Conservation (phyloP, 1,140 invertebrate species). For the Drosophila yakuba region DNA sequence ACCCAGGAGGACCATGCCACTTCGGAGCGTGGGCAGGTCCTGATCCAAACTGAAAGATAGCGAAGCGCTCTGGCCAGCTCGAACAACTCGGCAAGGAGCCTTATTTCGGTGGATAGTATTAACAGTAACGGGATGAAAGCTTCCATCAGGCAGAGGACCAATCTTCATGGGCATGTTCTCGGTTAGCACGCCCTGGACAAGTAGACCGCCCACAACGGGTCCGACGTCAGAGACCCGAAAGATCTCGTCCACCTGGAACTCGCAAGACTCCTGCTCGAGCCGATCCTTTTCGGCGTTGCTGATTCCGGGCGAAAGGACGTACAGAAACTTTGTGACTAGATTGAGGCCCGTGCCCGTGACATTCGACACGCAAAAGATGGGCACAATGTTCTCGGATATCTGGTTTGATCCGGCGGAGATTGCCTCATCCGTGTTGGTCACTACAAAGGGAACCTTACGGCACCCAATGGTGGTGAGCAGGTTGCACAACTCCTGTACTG, state of each 20-base stretch:
- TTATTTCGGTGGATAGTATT: conserved; percentile 96
- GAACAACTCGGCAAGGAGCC: conserved; percentile 93
- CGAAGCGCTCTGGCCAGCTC: conserved; percentile 96
- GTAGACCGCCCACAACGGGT: conserved; percentile 94
- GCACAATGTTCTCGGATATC: conserved; percentile 89
- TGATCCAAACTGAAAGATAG: conserved; percentile 89
- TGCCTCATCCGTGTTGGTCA: conserved; percentile 90
- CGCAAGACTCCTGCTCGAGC: conserved; percentile 90
- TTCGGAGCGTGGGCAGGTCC: conserved; percentile 88
- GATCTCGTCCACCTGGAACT: conserved; percentile 97
- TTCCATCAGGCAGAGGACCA: conserved; percentile 94
- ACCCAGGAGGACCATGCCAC: conserved; percentile 93
- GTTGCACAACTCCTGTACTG: conserved; percentile 87
- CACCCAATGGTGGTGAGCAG: conserved; percentile 88
- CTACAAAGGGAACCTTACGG: conserved; percentile 89
- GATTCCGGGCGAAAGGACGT: conserved; percentile 89
- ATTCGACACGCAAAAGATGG: conserved; percentile 97
- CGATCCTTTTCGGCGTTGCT: conserved; percentile 90
- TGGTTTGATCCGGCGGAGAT: conserved; percentile 89
- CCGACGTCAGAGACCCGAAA: conserved; percentile 92
- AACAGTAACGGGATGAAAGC: conserved; percentile 91
- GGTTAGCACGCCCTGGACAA: conserved; percentile 93
- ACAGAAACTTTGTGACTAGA: conserved; percentile 91
- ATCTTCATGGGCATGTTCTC: conserved; percentile 88
- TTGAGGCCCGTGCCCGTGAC: conserved; percentile 95